Evolutionary conservation across 2,113 vertebrate species (phyloP).

Genomic region (Anguilla japonica): DNA sequence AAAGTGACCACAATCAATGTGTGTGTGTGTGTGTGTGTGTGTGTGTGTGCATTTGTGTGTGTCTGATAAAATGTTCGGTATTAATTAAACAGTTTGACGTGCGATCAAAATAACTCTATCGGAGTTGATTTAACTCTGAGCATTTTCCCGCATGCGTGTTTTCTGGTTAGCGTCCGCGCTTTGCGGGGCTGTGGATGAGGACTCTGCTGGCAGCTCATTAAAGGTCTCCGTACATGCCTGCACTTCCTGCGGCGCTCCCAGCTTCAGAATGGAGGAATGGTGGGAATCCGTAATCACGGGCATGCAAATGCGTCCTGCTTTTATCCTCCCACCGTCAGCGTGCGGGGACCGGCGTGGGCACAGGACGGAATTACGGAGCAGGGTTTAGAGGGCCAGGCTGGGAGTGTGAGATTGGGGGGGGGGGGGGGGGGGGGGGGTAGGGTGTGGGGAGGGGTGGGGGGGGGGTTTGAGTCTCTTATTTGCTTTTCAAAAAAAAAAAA

Average conservation of each 20-base stretch:
- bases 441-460: too few relatives aligned
- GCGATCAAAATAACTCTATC: too few relatives aligned
- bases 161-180: not conserved
- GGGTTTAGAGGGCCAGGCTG: too few relatives aligned
- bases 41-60: constrained; percentile 48
- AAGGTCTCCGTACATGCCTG: not conserved
- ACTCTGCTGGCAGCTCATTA: not conserved
- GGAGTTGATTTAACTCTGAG: too few relatives aligned
- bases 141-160: not conserved
- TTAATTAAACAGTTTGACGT: not conserved
- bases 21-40: constrained; percentile 31
- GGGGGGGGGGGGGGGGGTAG: too few relatives aligned
- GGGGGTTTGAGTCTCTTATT: too few relatives aligned
- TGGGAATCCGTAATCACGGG: not conserved
- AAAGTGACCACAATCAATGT: not conserved
- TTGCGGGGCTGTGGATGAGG: not conserved
- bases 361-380: too few relatives aligned
- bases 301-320: not conserved
- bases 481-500: too few relatives aligned
- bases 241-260: not conserved
- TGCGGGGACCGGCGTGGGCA: too few relatives aligned
- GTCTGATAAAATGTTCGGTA: not conserved
- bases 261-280: not conserved
- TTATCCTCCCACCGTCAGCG: not conserved
- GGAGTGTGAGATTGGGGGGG: too few relatives aligned